A percentile compares a stretch with the other conserved stretches of the same genome.
Conservation (phyloP, 2,113 vertebrate species). For the Sebastes fasciatus region DNA sequence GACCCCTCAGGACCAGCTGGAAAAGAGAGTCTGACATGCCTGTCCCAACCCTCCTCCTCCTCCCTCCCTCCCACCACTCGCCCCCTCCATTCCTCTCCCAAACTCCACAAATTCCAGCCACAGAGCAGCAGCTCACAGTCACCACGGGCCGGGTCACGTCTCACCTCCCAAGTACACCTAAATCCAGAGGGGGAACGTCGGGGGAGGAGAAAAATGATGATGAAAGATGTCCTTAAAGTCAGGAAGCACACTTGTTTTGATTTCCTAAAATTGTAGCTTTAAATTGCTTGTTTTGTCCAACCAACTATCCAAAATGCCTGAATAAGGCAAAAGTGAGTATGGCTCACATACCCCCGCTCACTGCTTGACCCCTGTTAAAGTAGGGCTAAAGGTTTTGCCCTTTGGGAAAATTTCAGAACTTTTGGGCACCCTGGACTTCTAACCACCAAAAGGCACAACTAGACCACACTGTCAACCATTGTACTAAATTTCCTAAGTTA, state of each 20-base stretch:
- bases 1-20: conserved; percentile 79
- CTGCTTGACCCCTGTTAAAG: too few relatives aligned
- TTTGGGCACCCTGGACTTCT: too few relatives aligned
- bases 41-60: conserved; percentile 20
- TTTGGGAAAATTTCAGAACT: too few relatives aligned
- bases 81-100: conserved; percentile 46
- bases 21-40: conserved; percentile 75
- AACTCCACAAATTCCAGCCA: conserved; percentile 71
- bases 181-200: not conserved
- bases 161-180: conserved; percentile 25
- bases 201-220: not conserved
- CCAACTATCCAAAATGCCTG: too few relatives aligned
- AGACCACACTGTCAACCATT: too few relatives aligned
- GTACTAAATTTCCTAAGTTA: too few relatives aligned
- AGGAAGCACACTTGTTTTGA: not conserved
- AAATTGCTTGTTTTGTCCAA: too few relatives aligned
- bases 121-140: conserved; percentile 45
- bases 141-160: conserved; percentile 47
- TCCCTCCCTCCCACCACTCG: not conserved
- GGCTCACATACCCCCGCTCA: too few relatives aligned
- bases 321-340: too few relatives aligned
- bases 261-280: too few relatives aligned
- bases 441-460: too few relatives aligned
- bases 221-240: not conserved
- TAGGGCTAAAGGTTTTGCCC: too few relatives aligned